Base-by-base conservation (phyloP, 35 echinoderm and acorn worm species). In the Apostichopus japonicus region DNA sequence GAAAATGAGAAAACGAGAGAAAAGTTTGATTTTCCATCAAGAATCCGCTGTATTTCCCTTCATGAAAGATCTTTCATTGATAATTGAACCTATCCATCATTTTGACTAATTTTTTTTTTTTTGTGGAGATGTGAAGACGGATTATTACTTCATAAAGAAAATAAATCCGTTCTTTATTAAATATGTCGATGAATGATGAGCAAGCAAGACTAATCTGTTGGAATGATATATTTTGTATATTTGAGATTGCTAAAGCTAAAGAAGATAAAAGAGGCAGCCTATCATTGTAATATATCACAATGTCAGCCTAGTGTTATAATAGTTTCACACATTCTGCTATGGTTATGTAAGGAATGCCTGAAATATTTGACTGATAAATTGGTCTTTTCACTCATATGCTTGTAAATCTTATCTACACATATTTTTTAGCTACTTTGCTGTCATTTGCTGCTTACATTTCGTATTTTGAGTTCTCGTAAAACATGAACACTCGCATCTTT, bases 11-110 rank as follows among this genome's bases (percentile, higher is more conserved):
- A 75, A 75, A n/a, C 13, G 71, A 75, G n/a, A 75, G 71, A 19
- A 75, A 75, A 75, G 71, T 75, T 19, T 19, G 17, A 75, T 44
- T 75, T 75, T 75, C 71, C 21, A 75, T 75, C 71, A 75, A 75
- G 22, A 75, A 23, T n/a, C 21, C 6, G 15, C n/a, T 24, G 16
- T 75, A 75, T 75, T 15, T 75, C 71, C 15, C 17, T 75, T 1
- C 6, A 19, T 75, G 0, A 0, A 44, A 75, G 15, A 75, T 75
- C 71, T 75, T 23, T 61, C 16, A 23, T 75, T 19, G 71, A 75
- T 75, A 75, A 75, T 75, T 75, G 71, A 75, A 75, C n/a, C 17
- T 19, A 75, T 75, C 71, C 71, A 75, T 75, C 71, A 75, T 75
- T 75, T 75, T 5, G 71, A 23, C 71, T 21, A 75, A 75, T 75